Evolutionary conservation across 2,797 vertebrate species (phyloP), one percentile per base, ranked within the genome.

Genomic region (Chloroceryle inda): DNA sequence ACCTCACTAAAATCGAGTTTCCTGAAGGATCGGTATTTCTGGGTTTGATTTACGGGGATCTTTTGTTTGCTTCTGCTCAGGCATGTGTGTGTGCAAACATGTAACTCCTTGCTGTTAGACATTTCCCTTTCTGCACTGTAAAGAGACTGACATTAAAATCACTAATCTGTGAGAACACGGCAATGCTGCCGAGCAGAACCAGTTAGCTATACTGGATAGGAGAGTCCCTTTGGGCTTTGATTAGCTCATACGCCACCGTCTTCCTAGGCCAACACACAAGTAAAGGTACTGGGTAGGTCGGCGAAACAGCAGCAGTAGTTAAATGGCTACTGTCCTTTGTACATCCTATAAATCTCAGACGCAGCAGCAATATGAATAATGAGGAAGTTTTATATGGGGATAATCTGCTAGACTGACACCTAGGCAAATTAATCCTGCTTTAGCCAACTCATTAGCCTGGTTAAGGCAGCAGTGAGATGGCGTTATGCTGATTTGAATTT

Each of bases 401-500:
- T 52, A 21, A 50, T 55, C 76, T 44, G 18, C 40, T 29, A 71
- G 63, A 7, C 24, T 42, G 50, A 26, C 40, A 44, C 35, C 21
- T 38, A 31, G n/a, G 35, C 40, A 66, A 89, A n/a, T 49, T 44
- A 66, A 66, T 71, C 58, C 69, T 53, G 50, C 75, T 88, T 40
- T 47, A 42, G 62, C 56, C 35, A 31, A 11, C 50, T 66, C 45
- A 17, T 49, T 76, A 76, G 63, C 63, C 63, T 66, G 27, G 31
- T 29, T 33, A 50, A 27, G 71, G 64, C n/a, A 61, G 81, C 27
- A 44, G 27, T 20, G 38, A 49, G 11, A 47, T 20, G 23, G 52
- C 2, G 44, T 33, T 31, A 29, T 1, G 2, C 52, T 3, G 9
- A 21, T 21, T 12, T 0, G 1, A 38, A 14, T n/a, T 55, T 31